A percentile compares a stretch with the other conserved stretches of the same genome.
These are phyloP conservation scores for Myripristis murdjan DNA, from an alignment of 2,797 vertebrate species.

Conservation along the genomic window DNA sequence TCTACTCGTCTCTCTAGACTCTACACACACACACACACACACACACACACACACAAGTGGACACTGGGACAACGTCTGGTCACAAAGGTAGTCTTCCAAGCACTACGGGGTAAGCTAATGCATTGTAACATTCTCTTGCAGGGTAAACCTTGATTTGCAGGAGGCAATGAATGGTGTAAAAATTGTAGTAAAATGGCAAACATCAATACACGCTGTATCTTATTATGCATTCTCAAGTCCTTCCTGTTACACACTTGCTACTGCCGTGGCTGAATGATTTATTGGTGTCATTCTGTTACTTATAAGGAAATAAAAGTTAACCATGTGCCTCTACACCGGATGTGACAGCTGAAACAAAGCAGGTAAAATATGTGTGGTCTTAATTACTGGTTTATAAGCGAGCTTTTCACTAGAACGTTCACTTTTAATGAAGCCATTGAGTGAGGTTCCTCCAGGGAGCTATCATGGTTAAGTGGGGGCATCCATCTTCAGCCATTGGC, in stretches of 20 bases:
- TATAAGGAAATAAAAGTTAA: slow-evolving; percentile 80
- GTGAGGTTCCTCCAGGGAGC: slow-evolving; percentile 85
- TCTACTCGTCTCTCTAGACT: slow-evolving; percentile 73
- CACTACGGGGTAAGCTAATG: slow-evolving; percentile 69
- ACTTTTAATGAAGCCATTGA: slow-evolving; percentile 88
- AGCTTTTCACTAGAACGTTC: slow-evolving; percentile 83
- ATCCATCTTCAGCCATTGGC: slow-evolving; percentile 86
- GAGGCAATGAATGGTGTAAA: slow-evolving; percentile 46
- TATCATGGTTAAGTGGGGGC: slow-evolving; percentile 86
- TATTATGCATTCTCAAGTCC: slow-evolving; percentile 21
- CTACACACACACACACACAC: slow-evolving; percentile 16
- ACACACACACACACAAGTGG: slow-evolving; percentile 49
- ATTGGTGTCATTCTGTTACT: slow-evolving; percentile 71
- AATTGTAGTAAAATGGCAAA: slow-evolving; percentile 31
- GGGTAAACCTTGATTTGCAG: slow-evolving; percentile 54
- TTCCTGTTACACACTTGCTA: slow-evolving; percentile 44
- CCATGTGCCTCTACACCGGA: slow-evolving; percentile 69
- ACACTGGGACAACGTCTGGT: slow-evolving; percentile 59
- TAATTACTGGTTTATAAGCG: slow-evolving; percentile 86
- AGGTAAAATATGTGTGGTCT: slow-evolving; percentile 82
- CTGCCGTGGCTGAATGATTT: slow-evolving; percentile 68
- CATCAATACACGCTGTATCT: slow-evolving; percentile 21
- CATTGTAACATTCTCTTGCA: slow-evolving; percentile 23
- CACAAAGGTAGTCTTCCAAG: slow-evolving; percentile 73
- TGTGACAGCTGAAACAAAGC: slow-evolving; percentile 83